Evolutionary conservation across 2,888 invertebrate species (phyloP).

Genomic region (Julus scandinavius): DNA sequence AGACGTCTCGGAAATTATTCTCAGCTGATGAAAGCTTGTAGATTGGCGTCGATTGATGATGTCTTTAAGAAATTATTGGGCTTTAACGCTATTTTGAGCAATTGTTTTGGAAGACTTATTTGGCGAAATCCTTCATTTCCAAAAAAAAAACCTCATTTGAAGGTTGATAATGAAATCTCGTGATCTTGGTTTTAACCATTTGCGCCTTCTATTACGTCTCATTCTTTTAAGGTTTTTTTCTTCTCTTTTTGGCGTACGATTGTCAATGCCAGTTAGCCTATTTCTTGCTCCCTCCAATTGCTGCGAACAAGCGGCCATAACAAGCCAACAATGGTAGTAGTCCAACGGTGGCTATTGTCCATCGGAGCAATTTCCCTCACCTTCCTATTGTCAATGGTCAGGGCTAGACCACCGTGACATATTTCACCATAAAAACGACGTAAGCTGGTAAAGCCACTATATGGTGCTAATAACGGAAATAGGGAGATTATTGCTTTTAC

Average conservation of each 20-base stretch:
- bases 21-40: neutral
- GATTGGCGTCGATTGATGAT: slow-evolving; percentile 16
- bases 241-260: neutral
- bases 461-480: slow-evolving; percentile 56
- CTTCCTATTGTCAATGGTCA: slow-evolving; percentile 42
- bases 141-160: neutral
- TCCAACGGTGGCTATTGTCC: slow-evolving; percentile 48
- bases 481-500: slow-evolving; percentile 57
- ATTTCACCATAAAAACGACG: slow-evolving; percentile 45
- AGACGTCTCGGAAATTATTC: neutral
- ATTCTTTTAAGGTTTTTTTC: neutral
- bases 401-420: slow-evolving; percentile 44
- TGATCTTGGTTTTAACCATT: slow-evolving; percentile 16
- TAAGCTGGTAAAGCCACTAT: slow-evolving; percentile 35
- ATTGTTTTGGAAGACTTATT: slow-evolving; percentile 34
- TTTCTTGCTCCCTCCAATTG: slow-evolving; percentile 48
- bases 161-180: slow-evolving; percentile 30
- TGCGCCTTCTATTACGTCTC: neutral
- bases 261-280: neutral
- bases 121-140: neutral
- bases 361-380: slow-evolving; percentile 47
- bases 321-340: slow-evolving; percentile 50
- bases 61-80: slow-evolving; percentile 7
- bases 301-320: slow-evolving; percentile 52
- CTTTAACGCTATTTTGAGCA: slow-evolving; percentile 9